Conservation (phyloP, 2,888 invertebrate genomes). For the Melinopterus prodromus region DNA sequence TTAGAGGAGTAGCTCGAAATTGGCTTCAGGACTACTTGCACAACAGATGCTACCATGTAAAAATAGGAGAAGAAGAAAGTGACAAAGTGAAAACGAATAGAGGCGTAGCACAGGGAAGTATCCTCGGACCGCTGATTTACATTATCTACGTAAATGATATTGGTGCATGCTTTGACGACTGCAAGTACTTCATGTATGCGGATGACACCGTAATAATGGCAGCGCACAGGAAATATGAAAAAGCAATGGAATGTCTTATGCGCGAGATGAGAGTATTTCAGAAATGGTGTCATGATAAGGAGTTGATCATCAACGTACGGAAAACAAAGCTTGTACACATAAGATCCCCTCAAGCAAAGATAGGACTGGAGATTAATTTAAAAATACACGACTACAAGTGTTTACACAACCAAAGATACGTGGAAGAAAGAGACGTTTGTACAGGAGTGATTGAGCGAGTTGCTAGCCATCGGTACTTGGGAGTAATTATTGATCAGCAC, state of each 20-base stretch:
- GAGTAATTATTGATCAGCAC: background rate
- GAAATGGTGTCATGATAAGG: conserved; percentile 16
- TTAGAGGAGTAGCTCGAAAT: background rate
- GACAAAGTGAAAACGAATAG: background rate
- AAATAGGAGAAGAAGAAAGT: background rate
- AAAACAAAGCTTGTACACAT: conserved; percentile 15
- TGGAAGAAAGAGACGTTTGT: background rate
- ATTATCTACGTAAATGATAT: conserved; percentile 12
- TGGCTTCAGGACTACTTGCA: conserved; percentile 13
- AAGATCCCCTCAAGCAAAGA: background rate
- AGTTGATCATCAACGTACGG: conserved; percentile 6
- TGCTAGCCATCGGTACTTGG: background rate
- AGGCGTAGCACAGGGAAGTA: conserved; percentile 21
- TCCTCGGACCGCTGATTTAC: conserved; percentile 15
- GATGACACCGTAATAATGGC: conserved; percentile 5
- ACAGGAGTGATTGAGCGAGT: background rate
- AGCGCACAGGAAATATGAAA: background rate
- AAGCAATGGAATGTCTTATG: background rate
- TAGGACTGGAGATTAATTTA: background rate
- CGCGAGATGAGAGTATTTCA: background rate
- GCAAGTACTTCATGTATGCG: background rate
- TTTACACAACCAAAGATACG: background rate
- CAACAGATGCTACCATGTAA: background rate
- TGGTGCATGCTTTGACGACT: conserved; percentile 11
- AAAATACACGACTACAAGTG: conserved; percentile 7